Evolutionary conservation across 2,797 vertebrate genomes (phyloP).

Genomic region (Poecile montanus): DNA sequence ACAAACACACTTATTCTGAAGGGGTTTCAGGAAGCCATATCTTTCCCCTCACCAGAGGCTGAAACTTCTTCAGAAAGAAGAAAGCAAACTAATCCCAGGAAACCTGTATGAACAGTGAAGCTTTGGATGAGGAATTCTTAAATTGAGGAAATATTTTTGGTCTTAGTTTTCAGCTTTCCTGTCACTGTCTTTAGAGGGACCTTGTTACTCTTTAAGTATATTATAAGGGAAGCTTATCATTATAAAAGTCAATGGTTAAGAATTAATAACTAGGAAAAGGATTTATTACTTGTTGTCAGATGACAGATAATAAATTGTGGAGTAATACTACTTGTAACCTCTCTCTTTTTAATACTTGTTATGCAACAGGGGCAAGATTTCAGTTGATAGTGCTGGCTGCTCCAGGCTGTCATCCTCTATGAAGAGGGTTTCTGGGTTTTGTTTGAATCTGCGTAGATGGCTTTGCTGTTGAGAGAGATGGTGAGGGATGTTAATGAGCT

Average conservation of each 20-base stretch:
- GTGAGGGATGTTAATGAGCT: background rate
- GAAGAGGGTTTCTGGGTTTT: background rate
- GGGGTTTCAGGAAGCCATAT: background rate
- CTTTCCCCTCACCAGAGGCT: background rate
- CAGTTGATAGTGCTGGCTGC: background rate
- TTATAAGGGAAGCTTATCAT: background rate
- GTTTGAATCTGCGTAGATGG: background rate
- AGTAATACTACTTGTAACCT: background rate
- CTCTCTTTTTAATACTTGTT: background rate
- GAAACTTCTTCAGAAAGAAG: background rate
- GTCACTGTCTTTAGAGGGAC: background rate
- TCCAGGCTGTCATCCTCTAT: background rate
- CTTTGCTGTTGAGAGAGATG: background rate
- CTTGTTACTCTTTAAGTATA: background rate
- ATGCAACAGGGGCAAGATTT: background rate
- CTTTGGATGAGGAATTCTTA: background rate
- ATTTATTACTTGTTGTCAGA: background rate
- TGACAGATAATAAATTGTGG: background rate
- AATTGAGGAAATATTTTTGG: background rate
- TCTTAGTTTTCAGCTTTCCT: background rate
- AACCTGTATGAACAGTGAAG: background rate
- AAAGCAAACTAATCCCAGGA: background rate
- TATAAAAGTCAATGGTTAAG: background rate
- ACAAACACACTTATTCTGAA: background rate
- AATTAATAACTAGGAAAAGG: background rate